These are phyloP conservation scores for Arctocebus calabarensis DNA, from an alignment of 2,797 vertebrate species.

Conservation along the genomic window DNA sequence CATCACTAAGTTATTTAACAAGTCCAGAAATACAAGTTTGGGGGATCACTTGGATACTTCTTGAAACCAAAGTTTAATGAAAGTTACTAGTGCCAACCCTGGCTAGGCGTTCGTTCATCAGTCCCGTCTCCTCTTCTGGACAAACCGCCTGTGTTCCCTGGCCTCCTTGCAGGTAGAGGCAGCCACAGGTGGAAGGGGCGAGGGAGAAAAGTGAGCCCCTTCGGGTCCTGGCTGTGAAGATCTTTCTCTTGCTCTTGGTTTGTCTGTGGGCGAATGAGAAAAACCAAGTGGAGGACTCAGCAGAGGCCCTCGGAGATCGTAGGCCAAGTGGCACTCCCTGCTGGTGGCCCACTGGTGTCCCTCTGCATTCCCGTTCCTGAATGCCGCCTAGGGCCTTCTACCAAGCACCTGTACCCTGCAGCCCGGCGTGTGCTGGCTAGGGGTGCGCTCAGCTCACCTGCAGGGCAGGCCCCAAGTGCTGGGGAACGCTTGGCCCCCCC, in stretches of 20 bases:
- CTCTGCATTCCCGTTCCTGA: not conserved
- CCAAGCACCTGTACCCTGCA: not conserved
- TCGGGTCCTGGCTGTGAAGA: not conserved
- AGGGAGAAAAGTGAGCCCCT: no score
- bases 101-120: not conserved
- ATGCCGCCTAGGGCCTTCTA: not conserved
- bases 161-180: rapidly evolving
- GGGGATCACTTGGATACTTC: not conserved
- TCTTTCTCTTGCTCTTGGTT: not conserved
- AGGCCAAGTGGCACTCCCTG: rapidly evolving
- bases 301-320: not conserved
- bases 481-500: not conserved
- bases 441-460: not conserved
- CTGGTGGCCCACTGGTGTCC: not conserved
- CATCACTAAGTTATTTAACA: not conserved
- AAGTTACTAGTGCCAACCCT: not conserved
- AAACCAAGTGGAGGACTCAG: not conserved
- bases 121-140: not conserved
- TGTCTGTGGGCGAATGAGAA: not conserved
- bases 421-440: not conserved
- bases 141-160: not conserved
- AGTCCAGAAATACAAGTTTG: not conserved
- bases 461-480: not conserved
- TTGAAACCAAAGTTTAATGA: not conserved
- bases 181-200: not conserved